Conservation (phyloP, 2,797 vertebrate species). For the Emydoidea blandingii region DNA sequence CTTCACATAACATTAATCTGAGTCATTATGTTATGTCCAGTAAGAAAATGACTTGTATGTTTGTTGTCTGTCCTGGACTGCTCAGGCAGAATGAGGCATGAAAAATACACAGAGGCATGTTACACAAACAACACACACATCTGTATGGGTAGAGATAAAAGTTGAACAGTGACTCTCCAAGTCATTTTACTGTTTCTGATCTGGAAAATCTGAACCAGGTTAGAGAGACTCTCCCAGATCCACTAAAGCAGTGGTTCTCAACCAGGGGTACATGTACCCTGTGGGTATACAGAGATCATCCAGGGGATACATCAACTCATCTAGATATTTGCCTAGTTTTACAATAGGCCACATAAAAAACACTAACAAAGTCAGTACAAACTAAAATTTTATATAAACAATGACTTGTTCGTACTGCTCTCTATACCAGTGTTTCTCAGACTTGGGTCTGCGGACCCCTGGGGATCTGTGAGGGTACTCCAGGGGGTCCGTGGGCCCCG, state of each 20-base stretch:
- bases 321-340: too few relatives aligned
- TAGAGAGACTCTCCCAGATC: not conserved
- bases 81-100: not conserved
- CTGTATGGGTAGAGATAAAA: accelerated
- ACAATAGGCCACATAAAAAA: too few relatives aligned
- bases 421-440: too few relatives aligned
- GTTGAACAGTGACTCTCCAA: not conserved
- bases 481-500: accelerated
- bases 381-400: too few relatives aligned
- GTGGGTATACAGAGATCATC: too few relatives aligned
- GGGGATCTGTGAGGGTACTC: too few relatives aligned
- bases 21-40: not conserved
- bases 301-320: too few relatives aligned
- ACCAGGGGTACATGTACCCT: too few relatives aligned
- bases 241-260: not conserved
- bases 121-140: not conserved
- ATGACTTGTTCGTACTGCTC: too few relatives aligned
- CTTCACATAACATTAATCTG: not conserved
- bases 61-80: not conserved
- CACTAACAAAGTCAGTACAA: too few relatives aligned
- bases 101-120: not conserved
- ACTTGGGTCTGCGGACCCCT: too few relatives aligned
- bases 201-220: not conserved
- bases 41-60: not conserved
- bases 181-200: slow-evolving; percentile 7